Conservation (phyloP, 2,113 vertebrate genomes). For the Chunga burmeisteri region DNA sequence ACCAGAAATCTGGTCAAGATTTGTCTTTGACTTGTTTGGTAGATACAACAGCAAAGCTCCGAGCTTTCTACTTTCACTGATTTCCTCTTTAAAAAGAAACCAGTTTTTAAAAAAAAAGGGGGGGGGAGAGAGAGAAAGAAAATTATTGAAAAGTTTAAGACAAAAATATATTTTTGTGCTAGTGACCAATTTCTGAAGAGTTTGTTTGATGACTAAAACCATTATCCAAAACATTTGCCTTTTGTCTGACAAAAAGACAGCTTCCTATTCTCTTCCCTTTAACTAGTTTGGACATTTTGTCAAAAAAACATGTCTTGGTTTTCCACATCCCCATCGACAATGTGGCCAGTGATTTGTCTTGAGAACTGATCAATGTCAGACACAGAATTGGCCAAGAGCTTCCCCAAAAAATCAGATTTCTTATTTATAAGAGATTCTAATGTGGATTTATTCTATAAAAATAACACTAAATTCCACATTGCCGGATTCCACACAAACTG, state of each 20-base stretch:
- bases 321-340: neutral
- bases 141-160: neutral
- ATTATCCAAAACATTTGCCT: neutral
- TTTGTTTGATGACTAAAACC: neutral
- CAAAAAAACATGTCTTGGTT: neutral
- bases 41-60: neutral
- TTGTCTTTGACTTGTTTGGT: neutral
- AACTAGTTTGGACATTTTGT: neutral
- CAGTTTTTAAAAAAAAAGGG: neutral
- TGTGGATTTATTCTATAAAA: neutral
- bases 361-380: neutral
- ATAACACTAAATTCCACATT: neutral
- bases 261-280: neutral
- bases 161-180: neutral
- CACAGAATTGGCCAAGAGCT: neutral
- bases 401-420: neutral
- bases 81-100: neutral
- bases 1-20: neutral
- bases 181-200: neutral
- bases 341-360: neutral
- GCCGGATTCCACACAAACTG: neutral
- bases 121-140: neutral
- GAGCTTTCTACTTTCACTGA: neutral
- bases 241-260: neutral
- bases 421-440: neutral